Evolutionary conservation across 2,113 vertebrate species (phyloP).

Genomic region (Poeciliopsis prolifica): DNA sequence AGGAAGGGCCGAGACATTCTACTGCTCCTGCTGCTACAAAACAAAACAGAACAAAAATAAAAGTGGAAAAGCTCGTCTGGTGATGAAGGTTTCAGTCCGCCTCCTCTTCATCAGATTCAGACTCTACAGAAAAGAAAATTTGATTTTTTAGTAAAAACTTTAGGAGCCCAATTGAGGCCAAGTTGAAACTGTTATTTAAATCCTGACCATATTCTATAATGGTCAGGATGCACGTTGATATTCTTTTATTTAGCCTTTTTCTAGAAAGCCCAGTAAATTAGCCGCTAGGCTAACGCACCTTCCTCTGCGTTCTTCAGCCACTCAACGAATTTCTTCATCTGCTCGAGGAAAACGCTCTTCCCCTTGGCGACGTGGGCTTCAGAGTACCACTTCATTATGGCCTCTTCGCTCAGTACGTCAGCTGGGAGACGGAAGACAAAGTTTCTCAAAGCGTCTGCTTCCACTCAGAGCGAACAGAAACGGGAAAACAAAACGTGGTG

Average conservation of each 20-base stretch:
- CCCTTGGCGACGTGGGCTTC: slow-evolving; percentile 93
- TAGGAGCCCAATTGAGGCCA: too few species aligned
- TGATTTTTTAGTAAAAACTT: not conserved
- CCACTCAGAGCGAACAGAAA: too few species aligned
- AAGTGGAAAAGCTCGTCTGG: slow-evolving; percentile 53
- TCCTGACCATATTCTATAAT: too few species aligned
- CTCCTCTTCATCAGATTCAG: slow-evolving; percentile 95
- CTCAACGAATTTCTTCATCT: slow-evolving; percentile 99
- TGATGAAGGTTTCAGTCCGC: slow-evolving; percentile 85
- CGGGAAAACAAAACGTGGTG: too few species aligned
- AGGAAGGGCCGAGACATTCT: slow-evolving; percentile 77
- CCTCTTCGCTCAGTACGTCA: slow-evolving; percentile 97
- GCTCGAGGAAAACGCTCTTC: slow-evolving; percentile 97
- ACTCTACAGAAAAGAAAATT: slow-evolving; percentile 81
- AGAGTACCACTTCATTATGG: slow-evolving; percentile 97
- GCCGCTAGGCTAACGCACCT: slow-evolving; percentile 75
- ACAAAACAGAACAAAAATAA: not conserved
- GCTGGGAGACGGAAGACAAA: slow-evolving; percentile 72
- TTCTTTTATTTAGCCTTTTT: too few species aligned
- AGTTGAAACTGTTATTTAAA: too few species aligned
- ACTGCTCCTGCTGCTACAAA: slow-evolving; percentile 86
- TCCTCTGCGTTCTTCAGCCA: slow-evolving; percentile 99
- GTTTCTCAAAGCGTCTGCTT: too few species aligned
- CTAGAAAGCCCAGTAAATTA: too few species aligned
- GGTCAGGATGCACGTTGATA: too few species aligned